Evolutionary conservation across 2,888 invertebrate species (phyloP), one percentile per base, ranked within the genome.

Genomic region (Drosophila paracracens): DNA sequence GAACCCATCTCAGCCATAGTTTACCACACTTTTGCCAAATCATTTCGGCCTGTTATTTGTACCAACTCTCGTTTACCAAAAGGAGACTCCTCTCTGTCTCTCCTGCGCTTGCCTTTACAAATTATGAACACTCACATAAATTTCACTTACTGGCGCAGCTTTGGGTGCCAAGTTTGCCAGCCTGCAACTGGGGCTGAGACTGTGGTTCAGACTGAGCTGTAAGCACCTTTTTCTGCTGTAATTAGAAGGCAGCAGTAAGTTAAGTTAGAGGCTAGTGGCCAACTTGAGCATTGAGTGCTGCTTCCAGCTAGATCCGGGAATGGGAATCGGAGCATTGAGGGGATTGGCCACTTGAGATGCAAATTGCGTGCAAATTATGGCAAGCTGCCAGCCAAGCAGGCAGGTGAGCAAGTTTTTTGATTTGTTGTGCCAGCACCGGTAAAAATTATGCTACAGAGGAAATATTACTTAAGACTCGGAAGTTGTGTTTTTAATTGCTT

Each of bases 291-390:
- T 56, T 56, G 60, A 80, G 50, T 52, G 25, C 57, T 38, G 51
- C 27, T 21, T 43, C 62, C 62, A 35, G 54, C 38, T 2, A 40
- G 50, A 65, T 50, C 48, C 52, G 51, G 53, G 7, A 54, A 29
- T 18, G 35, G 18, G 50, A 50, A 62, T 59, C 35, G 40, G 18
- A 18, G 10, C 18, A n/a, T 18, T 27, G 6, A 29, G 36, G 35
- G 13, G 69, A 76, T 87, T 79, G 84, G 88, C 79, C 97, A 97
- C 79, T 96, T 96, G 96, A 97, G 96, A 93, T 97, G 97, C 90
- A 91, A 92, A 90, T 91, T 91, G 86, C 88, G 89, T 82, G 86
- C 88, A 83, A 83, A 91, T 83, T 90, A 90, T 79, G 96, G 96
- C 79, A 97, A 83, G 76, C 90, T 91, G 83, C 74, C 89, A 82